phyloP scores from a whole-genome alignment of 1,140 invertebrate genomes.

The Nephotettix cincticeps region DNA sequence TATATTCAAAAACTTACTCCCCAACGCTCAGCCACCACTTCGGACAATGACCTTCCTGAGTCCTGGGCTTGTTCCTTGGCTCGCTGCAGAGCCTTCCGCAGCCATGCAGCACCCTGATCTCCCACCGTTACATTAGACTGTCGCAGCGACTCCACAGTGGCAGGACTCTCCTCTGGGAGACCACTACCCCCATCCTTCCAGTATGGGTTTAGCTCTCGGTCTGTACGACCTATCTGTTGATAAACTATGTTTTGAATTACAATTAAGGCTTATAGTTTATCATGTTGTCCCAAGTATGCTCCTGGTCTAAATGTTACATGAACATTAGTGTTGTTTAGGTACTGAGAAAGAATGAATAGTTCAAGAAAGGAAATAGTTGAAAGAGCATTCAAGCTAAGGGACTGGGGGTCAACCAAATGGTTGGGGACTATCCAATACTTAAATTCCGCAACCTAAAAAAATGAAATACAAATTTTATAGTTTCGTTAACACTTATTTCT shows the following conservation, averaged over 20 bases:
- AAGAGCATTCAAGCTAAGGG: background rate
- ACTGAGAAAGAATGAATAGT: background rate
- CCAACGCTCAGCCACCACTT: slow-evolving; percentile 62
- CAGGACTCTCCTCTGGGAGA: slow-evolving; percentile 56
- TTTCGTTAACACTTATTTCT: too few relatives aligned
- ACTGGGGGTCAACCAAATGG: background rate
- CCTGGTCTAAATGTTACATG: background rate
- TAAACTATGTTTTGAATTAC: too few relatives aligned
- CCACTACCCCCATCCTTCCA: slow-evolving; percentile 88
- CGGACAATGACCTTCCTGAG: slow-evolving; percentile 56
- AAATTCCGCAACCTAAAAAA: too few relatives aligned
- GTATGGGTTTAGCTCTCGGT: slow-evolving; percentile 85
- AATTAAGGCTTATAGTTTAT: too few relatives aligned
- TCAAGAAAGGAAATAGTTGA: background rate
- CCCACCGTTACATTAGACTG: slow-evolving; percentile 38
- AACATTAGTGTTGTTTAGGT: background rate
- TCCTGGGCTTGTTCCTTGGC: slow-evolving; percentile 59
- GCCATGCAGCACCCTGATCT: slow-evolving; percentile 55
- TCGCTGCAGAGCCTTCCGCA: slow-evolving; percentile 56
- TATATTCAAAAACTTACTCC: slow-evolving; percentile 60
- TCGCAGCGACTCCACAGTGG: slow-evolving; percentile 28
- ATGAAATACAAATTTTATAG: too few relatives aligned
- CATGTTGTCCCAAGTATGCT: background rate
- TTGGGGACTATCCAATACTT: background rate
- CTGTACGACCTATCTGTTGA: slow-evolving; percentile 65